Percentiles rank a stretch among this genome's conserved stretches.
phyloP scores from a whole-genome alignment of 2,113 vertebrate genomes.

The Actenoides hombroni region DNA sequence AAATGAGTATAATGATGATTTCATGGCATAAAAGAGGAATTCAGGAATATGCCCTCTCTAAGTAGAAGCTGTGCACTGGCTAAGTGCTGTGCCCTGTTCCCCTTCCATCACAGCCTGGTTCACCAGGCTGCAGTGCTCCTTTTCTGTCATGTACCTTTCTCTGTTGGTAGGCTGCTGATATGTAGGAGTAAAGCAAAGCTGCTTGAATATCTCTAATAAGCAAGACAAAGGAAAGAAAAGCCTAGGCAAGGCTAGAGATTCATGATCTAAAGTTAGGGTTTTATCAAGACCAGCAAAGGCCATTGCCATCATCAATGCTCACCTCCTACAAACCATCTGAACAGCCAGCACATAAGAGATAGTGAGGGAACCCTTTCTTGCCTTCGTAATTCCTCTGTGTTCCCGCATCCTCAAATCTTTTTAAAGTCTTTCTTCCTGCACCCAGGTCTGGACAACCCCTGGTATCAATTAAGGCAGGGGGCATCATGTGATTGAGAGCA shows the following conservation, averaged over 20 bases:
- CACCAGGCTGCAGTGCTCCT: background rate
- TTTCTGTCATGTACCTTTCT: background rate
- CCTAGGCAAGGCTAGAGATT: background rate
- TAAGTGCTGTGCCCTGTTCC: background rate
- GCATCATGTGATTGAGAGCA: no score
- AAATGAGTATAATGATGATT: background rate
- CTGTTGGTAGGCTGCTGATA: background rate
- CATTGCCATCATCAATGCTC: background rate
- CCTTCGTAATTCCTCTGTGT: background rate
- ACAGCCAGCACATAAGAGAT: background rate
- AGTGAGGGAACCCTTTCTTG: background rate
- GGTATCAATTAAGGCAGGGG: no score
- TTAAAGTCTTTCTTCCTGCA: background rate
- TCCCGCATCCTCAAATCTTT: background rate
- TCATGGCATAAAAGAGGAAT: background rate
- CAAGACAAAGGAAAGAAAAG: background rate
- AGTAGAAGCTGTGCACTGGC: background rate
- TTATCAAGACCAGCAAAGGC: background rate
- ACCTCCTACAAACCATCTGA: background rate
- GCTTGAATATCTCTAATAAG: background rate
- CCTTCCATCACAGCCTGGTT: background rate
- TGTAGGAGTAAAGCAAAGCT: background rate
- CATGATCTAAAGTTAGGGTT: background rate
- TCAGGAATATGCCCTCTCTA: background rate
- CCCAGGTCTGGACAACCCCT: no score